Conservation (phyloP, 2,797 vertebrate genomes). For the Alosa sapidissima region DNA sequence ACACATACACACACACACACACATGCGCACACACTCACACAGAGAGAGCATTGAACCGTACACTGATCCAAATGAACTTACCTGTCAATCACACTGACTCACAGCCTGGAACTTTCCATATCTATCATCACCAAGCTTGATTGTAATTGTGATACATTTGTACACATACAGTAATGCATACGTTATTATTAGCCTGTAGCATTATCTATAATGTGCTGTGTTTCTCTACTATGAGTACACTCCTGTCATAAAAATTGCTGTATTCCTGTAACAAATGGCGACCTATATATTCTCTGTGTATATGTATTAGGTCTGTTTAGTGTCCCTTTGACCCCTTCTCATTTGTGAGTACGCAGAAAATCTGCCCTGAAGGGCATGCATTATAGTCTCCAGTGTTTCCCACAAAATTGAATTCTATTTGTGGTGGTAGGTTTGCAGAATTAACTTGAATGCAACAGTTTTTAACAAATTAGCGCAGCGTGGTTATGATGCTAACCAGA, state of each 20-base stretch:
- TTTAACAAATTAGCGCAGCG: too few relatives aligned
- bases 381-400: too few relatives aligned
- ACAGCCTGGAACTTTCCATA: conserved; percentile 40
- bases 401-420: too few relatives aligned
- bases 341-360: background rate
- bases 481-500: too few relatives aligned
- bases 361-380: background rate
- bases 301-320: background rate
- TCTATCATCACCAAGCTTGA: conserved; percentile 37
- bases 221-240: background rate
- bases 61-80: conserved; percentile 50
- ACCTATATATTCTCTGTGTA: background rate
- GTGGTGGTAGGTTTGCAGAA: too few relatives aligned
- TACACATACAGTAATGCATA: background rate
- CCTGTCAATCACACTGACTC: conserved; percentile 46
- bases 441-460: too few relatives aligned
- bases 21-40: background rate
- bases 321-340: background rate
- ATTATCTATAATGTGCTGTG: background rate
- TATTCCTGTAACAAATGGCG: background rate
- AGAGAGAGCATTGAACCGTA: conserved; percentile 43
- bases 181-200: background rate
- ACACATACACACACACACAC: background rate
- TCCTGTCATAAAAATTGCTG: background rate
- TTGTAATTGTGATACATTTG: conserved; percentile 25